These are phyloP conservation scores for Fragum fragum DNA, from an alignment of 2,888 invertebrate species.

Conservation along the genomic window DNA sequence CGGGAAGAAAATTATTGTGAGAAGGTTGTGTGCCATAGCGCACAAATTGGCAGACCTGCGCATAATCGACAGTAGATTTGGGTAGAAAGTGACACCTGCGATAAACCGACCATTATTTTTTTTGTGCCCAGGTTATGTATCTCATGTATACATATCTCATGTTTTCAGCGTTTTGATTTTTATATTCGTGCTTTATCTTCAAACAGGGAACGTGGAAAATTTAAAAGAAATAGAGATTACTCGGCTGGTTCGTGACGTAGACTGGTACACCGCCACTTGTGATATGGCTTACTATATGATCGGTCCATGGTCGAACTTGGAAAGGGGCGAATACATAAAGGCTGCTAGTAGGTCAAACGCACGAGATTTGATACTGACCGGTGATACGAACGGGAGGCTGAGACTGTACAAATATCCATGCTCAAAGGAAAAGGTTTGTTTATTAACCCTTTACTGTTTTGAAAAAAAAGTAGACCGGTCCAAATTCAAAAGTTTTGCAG, in stretches of 20 bases:
- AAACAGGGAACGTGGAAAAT: conserved; percentile 75
- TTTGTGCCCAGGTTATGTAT: too few species aligned
- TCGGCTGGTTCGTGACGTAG: conserved; percentile 70
- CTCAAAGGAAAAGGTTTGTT: conserved; percentile 62
- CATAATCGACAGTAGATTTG: too few species aligned
- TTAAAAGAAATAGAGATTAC: conserved; percentile 70
- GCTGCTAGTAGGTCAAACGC: conserved; percentile 75
- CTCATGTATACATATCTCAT: too few species aligned
- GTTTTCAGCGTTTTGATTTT: neutral
- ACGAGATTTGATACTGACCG: conserved; percentile 94
- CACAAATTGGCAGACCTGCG: too few species aligned
- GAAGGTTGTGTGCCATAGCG: too few species aligned
- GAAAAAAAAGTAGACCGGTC: too few species aligned
- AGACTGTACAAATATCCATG: conserved; percentile 95
- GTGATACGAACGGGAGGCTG: conserved; percentile 96
- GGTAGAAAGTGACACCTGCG: too few species aligned
- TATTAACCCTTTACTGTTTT: too few species aligned
- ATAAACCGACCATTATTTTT: too few species aligned
- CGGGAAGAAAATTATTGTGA: too few species aligned
- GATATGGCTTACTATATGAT: conserved; percentile 69
- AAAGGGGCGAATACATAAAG: conserved; percentile 77
- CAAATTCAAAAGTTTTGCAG: too few species aligned
- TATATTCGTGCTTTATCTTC: neutral
- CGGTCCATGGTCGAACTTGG: conserved; percentile 83
- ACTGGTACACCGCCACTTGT: conserved; percentile 77